Evolutionary conservation across 2,797 vertebrate genomes (phyloP).

Genomic region (Allobates femoralis): DNA sequence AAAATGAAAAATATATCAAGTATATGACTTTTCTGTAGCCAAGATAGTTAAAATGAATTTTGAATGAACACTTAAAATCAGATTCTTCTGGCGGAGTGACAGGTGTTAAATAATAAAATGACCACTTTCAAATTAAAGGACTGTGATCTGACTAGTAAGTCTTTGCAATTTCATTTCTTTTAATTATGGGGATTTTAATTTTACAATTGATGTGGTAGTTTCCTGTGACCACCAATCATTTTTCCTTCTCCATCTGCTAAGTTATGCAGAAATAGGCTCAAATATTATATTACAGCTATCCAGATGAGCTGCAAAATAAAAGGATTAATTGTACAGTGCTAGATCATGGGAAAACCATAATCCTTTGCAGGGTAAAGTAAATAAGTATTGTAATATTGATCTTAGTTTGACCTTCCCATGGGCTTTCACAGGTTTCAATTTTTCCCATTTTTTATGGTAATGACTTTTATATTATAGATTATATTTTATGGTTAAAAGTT

Average conservation of each 20-base stretch:
- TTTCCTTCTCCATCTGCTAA: constrained; percentile 43
- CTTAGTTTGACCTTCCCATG: background rate
- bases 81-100: constrained; percentile 49
- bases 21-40: constrained; percentile 40
- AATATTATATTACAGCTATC: constrained; percentile 43
- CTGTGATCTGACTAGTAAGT: constrained; percentile 24
- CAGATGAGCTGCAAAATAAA: constrained; percentile 18
- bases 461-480: background rate
- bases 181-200: constrained; percentile 56
- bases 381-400: background rate
- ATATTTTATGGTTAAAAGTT: background rate
- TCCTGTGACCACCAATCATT: constrained; percentile 61
- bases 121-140: constrained; percentile 46
- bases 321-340: constrained; percentile 16
- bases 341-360: constrained; percentile 12
- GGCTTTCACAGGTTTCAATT: background rate
- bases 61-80: constrained; percentile 49
- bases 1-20: constrained; percentile 45
- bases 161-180: constrained; percentile 41
- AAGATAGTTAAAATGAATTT: constrained; percentile 53
- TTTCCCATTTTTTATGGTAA: background rate
- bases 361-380: background rate
- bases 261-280: constrained; percentile 33
- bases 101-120: constrained; percentile 57
- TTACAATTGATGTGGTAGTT: constrained; percentile 58